Percentiles rank a stretch among this genome's conserved stretches.
These are phyloP conservation scores for Entomobrya proxima DNA, from an alignment of 2,888 invertebrate genomes.

Conservation along the genomic window DNA sequence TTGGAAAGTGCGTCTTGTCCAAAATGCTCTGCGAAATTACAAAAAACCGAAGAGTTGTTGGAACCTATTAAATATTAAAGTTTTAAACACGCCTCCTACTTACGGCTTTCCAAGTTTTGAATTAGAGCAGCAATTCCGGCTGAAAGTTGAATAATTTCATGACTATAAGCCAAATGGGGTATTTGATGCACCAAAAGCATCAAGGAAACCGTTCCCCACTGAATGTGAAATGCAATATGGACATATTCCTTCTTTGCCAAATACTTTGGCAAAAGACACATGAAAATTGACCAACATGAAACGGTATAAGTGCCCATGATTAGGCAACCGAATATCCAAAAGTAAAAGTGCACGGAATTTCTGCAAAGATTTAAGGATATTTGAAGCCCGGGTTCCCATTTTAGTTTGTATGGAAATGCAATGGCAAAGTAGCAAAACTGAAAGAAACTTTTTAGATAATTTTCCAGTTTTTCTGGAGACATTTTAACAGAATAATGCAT, in stretches of 20 bases:
- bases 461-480: conserved; percentile 3
- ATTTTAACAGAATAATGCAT: too few relatives aligned
- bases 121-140: not conserved
- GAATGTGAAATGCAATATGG: not conserved
- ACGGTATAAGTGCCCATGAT: not conserved
- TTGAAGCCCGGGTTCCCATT: not conserved
- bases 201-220: not conserved
- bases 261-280: not conserved
- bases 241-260: not conserved
- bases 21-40: not conserved
- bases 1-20: not conserved
- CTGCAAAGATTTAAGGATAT: not conserved
- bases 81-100: not conserved
- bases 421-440: not conserved
- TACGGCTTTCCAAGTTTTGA: not conserved
- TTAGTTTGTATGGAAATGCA: not conserved
- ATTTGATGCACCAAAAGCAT: not conserved
- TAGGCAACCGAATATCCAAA: not conserved
- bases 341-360: not conserved
- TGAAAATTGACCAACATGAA: not conserved
- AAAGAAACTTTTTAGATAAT: not conserved
- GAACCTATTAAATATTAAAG: not conserved
- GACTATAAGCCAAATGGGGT: not conserved
- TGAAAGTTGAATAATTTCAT: not conserved
- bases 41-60: not conserved